Conservation (phyloP, 2,113 vertebrate species). For the Tyto alba region DNA sequence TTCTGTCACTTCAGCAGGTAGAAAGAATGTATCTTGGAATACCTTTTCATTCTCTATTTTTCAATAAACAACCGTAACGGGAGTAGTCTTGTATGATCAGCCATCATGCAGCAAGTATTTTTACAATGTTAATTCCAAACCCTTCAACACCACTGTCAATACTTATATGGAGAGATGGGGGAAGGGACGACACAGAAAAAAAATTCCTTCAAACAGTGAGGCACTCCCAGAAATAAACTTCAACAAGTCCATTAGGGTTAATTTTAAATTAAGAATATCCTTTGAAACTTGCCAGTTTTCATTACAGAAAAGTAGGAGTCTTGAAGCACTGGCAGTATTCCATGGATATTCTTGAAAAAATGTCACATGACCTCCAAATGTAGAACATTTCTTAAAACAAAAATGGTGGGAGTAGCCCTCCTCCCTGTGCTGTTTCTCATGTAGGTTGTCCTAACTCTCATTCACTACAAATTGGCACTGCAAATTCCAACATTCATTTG, state of each 20-base stretch:
- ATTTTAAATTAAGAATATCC: neutral
- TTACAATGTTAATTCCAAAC: neutral
- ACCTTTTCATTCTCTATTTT: neutral
- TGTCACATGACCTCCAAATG: neutral
- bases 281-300: neutral
- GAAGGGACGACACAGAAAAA: neutral
- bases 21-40: neutral
- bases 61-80: neutral
- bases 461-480: neutral
- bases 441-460: neutral
- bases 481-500: neutral
- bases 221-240: neutral
- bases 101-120: neutral
- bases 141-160: neutral
- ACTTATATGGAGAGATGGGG: neutral
- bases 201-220: neutral
- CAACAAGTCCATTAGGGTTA: neutral
- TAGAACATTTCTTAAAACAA: neutral
- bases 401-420: fast-evolving
- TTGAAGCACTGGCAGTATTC: neutral
- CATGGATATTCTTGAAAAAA: neutral
- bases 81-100: neutral
- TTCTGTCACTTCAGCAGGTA: neutral
- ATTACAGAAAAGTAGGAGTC: neutral
- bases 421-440: neutral